A percentile compares a stretch with the other conserved stretches of the same genome.
These are phyloP conservation scores for Prunella fulvescens DNA, from an alignment of 2,113 vertebrate genomes.

Conservation along the genomic window DNA sequence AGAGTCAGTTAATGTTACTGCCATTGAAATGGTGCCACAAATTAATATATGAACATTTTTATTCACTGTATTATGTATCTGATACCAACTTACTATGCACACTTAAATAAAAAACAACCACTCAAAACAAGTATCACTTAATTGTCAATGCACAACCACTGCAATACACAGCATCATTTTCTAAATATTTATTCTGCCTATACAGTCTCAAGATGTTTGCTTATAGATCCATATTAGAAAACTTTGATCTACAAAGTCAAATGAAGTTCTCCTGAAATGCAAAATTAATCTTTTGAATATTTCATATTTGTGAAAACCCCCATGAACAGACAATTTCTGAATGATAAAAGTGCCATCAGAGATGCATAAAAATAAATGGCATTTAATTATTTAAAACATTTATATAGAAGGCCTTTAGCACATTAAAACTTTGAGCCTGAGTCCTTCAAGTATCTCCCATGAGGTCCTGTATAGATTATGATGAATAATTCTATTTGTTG, in stretches of 20 bases:
- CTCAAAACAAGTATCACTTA: neutral
- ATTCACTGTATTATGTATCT: no score
- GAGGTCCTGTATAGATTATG: neutral
- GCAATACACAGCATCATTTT: neutral
- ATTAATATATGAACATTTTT: neutral
- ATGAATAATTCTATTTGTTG: neutral
- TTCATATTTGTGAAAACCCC: slow-evolving; percentile 12
- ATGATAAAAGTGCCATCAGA: neutral
- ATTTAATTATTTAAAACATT: slow-evolving; percentile 35
- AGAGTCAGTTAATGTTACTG: neutral
- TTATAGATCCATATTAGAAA: neutral
- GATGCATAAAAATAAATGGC: slow-evolving; percentile 4
- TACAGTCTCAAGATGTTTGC: slow-evolving; percentile 11
- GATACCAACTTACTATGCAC: neutral
- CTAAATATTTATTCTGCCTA: slow-evolving; percentile 7
- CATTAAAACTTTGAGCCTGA: neutral
- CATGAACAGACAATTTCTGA: neutral
- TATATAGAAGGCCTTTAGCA: neutral
- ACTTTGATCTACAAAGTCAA: neutral
- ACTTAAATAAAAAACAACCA: neutral
- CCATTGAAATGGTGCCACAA: neutral
- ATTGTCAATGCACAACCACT: neutral
- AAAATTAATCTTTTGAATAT: slow-evolving; percentile 25
- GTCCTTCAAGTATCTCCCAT: neutral
- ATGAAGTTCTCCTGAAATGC: neutral